Evolutionary conservation across 2,113 vertebrate species (phyloP), one percentile per base, ranked within the genome.

Genomic region (Ophthalmolycus amberensis): DNA sequence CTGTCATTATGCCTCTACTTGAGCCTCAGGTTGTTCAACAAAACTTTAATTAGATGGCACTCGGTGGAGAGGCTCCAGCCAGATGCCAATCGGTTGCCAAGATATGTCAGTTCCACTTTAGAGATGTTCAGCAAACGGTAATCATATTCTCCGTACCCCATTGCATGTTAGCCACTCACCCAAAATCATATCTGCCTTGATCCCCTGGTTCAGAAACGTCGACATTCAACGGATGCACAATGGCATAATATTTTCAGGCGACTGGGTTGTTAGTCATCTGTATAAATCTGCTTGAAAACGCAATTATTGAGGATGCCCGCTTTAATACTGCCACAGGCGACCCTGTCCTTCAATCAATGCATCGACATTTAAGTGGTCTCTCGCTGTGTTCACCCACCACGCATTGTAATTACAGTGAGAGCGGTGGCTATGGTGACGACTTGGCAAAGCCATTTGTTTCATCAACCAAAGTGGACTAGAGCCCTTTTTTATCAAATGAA

Each of bases 381-480:
- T 46, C 9, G 77, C 70, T 64, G 75, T 34, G 80, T 68, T 79
- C 83, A 69, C 80, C 69, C 68, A 44, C 20, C 62, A 37, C 48
- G 1, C 37, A 65, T 74, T 86, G 88, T 92, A 91, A 91, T 91
- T 83, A 84, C 48, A 65, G 15, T 67, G 54, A 89, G 69, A 83
- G 86, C 64, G 56, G 79, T 46, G 71, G 72, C 60, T 27, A 34
- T 63, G 46, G 67, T 64, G 70, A 62, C 48, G 29, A 69, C 82
- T 87, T 89, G 85, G 87, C 84, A 88, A 74, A 88, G 84, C 79
- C 25, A 54, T 80, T 91, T 86, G 88, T 90, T 87, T 91, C 91
- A 94, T 91, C 82, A 93, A 84, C 87, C 88, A 89, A 89, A 91
- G 92, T 89, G 89, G 83, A 79, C 82, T 52, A 66, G 56, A 75